Percentiles rank a stretch among this genome's conserved stretches.
Conservation (phyloP, 2,113 vertebrate genomes). For the Ceyx melanurus region DNA sequence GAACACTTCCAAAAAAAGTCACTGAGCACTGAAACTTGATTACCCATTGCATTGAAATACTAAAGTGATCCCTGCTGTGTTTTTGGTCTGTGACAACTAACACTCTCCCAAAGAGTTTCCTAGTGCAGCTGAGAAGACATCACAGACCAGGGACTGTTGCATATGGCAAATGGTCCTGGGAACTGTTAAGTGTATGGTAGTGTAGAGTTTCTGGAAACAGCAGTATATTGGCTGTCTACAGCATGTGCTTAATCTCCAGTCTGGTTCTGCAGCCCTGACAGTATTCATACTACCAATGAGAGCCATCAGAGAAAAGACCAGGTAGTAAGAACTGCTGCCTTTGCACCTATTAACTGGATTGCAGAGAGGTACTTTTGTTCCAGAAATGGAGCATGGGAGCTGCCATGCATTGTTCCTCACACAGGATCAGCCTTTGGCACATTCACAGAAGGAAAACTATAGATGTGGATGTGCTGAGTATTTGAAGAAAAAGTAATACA, state of each 20-base stretch:
- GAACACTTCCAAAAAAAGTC: not conserved
- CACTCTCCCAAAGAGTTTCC: not conserved
- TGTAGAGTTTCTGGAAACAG: not conserved
- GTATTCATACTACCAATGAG: not conserved
- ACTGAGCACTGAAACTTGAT: not conserved
- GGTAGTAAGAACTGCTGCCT: not conserved
- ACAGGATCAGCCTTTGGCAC: not conserved
- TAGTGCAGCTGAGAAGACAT: not conserved
- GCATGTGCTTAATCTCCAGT: not conserved
- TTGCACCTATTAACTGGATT: not conserved
- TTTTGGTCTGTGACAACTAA: not conserved
- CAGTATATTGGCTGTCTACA: not conserved
- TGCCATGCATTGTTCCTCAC: accelerated
- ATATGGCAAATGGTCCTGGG: not conserved
- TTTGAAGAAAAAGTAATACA: not conserved
- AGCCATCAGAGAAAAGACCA: not conserved
- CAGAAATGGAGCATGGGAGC: not conserved
- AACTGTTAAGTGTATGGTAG: not conserved
- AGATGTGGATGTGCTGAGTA: not conserved
- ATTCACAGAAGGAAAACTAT: not conserved
- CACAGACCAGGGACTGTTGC: not conserved
- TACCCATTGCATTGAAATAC: not conserved
- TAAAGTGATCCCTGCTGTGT: not conserved
- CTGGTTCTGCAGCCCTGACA: not conserved
- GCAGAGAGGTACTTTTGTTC: not conserved